Evolutionary conservation across 2,888 invertebrate genomes (phyloP).

Genomic region (Ennomos quercinarius): DNA sequence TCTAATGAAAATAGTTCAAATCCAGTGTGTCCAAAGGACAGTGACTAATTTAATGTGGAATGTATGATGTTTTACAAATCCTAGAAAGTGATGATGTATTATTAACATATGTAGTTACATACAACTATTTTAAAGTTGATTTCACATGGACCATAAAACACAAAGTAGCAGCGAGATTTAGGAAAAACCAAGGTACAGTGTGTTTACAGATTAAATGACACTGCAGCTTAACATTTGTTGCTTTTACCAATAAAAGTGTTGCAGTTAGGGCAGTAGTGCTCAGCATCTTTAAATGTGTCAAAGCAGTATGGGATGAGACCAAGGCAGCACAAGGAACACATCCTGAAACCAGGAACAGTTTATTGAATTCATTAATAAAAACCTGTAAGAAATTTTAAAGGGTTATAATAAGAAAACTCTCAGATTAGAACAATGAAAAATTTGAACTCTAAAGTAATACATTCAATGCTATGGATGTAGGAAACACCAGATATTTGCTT

Average conservation of each 20-base stretch:
- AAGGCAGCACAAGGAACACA: slow-evolving; percentile 79
- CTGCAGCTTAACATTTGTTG: slow-evolving; percentile 67
- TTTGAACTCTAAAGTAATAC: no score
- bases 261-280: slow-evolving; percentile 81
- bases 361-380: not conserved
- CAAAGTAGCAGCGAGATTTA: slow-evolving; percentile 21
- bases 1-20: no score
- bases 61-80: no score
- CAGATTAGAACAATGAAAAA: no score
- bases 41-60: no score
- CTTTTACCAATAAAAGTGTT: slow-evolving; percentile 79
- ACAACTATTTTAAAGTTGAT: no score
- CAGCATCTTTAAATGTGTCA: slow-evolving; percentile 81
- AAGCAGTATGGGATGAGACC: slow-evolving; percentile 81
- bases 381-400: not conserved
- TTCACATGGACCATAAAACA: slow-evolving; percentile 6
- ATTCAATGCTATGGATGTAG: no score
- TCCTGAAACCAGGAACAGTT: slow-evolving; percentile 60
- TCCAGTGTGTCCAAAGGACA: no score
- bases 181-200: slow-evolving; percentile 19
- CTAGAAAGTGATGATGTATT: no score
- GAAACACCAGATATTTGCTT: no score
- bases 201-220: slow-evolving; percentile 22
- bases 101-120: no score
- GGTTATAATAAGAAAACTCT: no score